Base-by-base conservation (phyloP, 1,140 invertebrate species). In the Dinothrombium tinctorium region DNA sequence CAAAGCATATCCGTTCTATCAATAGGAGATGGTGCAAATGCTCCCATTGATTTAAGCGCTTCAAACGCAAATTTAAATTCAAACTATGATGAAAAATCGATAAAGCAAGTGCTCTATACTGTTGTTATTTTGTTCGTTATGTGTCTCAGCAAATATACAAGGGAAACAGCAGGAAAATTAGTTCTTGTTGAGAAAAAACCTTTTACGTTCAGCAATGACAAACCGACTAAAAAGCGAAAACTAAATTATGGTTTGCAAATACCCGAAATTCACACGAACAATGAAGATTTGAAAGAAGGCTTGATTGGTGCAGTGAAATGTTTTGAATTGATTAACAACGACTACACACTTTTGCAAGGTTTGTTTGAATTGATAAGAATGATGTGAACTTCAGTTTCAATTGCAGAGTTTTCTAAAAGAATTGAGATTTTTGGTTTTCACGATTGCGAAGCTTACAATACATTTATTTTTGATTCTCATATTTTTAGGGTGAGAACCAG, bases 141-240 rank as follows among this genome's bases (percentile, higher is more conserved):
- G 6, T 40, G 28, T 40, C 17, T 40, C 8, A 8, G 20, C 12
- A 22, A 21, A 20, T 40, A 40, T 33, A 23, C n/a, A 2, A 19
- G 32, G 32, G 26, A 31, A 24, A 33, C 31, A 7, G 39, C 28
- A 8, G 28, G 31, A 2, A 31, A 33, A 21, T 19, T 32, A 6
- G 21, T 40, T 2, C 11, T 40, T 5, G 39, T 40, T 33, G 26
- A 40, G 15, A 17, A 40, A 32, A 15, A 14, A 2, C n/a, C 20
- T 17, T n/a, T n/a, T n/a, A 17, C 39, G 19, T 38, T 19, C 17
- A 38, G 26, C 15, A 19, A 19, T 6, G 24, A 38, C 26, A n/a
- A n/a, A n/a, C 22, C 24, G 11, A 21, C 20, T 4, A 38, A 38
- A 25, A 38, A 38, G 24, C 37, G 37, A n/a, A 38, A 38, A 26